Conservation (phyloP, 2,888 invertebrate species). For the Homarus gammarus region DNA sequence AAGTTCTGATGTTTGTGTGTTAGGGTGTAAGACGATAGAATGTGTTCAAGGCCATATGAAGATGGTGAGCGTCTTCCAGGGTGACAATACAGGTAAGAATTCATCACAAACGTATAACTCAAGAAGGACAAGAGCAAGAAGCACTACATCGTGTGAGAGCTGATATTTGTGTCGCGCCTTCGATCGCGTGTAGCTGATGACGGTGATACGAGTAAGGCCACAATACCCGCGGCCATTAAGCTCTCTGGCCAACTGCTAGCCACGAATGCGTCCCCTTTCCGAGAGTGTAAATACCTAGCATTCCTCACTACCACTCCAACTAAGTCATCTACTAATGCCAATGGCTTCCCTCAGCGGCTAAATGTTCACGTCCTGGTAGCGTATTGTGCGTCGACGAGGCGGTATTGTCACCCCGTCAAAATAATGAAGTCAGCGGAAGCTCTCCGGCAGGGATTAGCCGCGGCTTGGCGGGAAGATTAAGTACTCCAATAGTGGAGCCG, state of each 20-base stretch:
- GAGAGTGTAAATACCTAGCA: too few species aligned
- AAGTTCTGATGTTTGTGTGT: too few species aligned
- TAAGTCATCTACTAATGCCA: neutral
- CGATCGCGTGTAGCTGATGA: neutral
- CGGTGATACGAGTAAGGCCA: neutral
- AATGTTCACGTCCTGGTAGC: neutral
- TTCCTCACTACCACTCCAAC: neutral
- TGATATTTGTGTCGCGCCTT: neutral
- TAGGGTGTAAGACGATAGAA: too few species aligned
- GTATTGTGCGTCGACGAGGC: neutral
- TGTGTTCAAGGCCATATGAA: too few species aligned
- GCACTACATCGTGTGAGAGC: too few species aligned
- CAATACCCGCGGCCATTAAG: neutral
- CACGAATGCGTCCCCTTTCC: neutral
- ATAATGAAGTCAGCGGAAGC: slow-evolving; percentile 48
- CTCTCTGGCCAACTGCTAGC: neutral
- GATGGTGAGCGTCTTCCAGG: too few species aligned
- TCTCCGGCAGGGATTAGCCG: slow-evolving; percentile 5
- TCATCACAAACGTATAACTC: too few species aligned
- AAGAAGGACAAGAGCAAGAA: too few species aligned
- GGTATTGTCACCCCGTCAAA: slow-evolving; percentile 32
- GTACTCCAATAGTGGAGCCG: slow-evolving; percentile 22
- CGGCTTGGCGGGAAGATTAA: slow-evolving; percentile 17
- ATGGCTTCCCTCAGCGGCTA: neutral
- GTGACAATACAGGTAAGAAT: too few species aligned